Evolutionary conservation across 2,888 invertebrate genomes (phyloP).

Genomic region (Pherbina coryleti): DNA sequence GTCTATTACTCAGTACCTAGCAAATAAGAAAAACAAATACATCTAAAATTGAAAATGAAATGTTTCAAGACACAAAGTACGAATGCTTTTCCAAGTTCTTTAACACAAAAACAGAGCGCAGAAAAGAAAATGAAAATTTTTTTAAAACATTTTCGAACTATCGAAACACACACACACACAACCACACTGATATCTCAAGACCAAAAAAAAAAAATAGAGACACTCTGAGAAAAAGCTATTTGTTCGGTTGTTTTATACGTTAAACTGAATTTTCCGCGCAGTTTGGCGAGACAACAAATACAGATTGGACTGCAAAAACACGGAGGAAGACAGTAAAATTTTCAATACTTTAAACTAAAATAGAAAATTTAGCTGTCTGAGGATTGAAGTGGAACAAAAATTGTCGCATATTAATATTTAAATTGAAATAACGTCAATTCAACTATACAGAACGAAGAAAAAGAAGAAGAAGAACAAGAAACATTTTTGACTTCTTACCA

Average conservation of each 20-base stretch:
- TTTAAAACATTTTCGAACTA: slow-evolving; percentile 6
- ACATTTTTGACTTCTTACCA: neutral
- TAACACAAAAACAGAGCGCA: slow-evolving; percentile 49
- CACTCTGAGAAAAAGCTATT: slow-evolving; percentile 17
- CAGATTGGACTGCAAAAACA: slow-evolving; percentile 24
- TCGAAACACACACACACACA: no score
- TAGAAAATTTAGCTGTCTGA: slow-evolving; percentile 12
- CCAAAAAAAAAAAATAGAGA: neutral
- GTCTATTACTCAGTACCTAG: neutral
- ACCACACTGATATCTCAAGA: slow-evolving; percentile 10
- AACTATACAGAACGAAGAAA: neutral
- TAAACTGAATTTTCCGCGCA: slow-evolving; percentile 28
- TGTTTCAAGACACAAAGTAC: neutral
- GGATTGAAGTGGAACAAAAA: neutral
- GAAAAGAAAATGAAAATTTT: slow-evolving; percentile 33
- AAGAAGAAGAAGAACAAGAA: neutral
- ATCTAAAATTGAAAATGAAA: slow-evolving; percentile 12
- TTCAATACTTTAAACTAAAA: slow-evolving; percentile 6
- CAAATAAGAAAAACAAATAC: neutral
- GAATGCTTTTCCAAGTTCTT: slow-evolving; percentile 51
- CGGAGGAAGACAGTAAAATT: slow-evolving; percentile 16
- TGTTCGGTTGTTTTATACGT: slow-evolving; percentile 5
- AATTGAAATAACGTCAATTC: neutral
- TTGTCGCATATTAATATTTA: neutral
- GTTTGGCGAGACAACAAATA: slow-evolving; percentile 25